A percentile compares a stretch with the other conserved stretches of the same genome.
Conservation (phyloP, 2,797 vertebrate species). For the Petrocephalus schoutedeni region DNA sequence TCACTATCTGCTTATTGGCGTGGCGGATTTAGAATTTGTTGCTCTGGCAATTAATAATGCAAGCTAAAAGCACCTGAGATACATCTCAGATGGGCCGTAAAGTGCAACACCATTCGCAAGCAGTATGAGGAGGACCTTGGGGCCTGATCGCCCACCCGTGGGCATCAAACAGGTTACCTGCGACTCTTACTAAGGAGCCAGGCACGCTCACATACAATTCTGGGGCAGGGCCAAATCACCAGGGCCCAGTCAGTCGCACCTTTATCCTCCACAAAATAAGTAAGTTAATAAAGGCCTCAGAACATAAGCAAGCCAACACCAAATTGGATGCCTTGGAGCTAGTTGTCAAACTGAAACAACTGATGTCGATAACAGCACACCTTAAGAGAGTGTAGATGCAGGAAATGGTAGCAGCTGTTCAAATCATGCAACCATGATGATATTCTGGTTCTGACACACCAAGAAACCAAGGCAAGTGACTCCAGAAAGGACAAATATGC, state of each 20-base stretch:
- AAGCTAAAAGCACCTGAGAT: background rate
- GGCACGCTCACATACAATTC: background rate
- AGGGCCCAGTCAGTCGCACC: background rate
- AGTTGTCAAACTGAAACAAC: background rate
- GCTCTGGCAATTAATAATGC: background rate
- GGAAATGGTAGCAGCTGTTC: background rate
- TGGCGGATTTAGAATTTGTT: background rate
- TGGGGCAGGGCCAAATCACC: background rate
- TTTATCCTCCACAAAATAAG: background rate
- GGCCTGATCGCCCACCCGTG: background rate
- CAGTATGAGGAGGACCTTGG: background rate
- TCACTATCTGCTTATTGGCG: conserved; percentile 7
- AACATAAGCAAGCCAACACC: background rate
- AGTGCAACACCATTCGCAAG: background rate
- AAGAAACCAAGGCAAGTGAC: background rate
- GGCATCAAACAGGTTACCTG: background rate
- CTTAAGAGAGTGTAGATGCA: background rate
- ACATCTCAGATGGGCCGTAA: background rate
- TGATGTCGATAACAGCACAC: background rate
- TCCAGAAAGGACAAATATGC: background rate
- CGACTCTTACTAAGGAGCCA: background rate
- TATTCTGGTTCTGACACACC: background rate
- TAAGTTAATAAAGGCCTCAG: background rate
- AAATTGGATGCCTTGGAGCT: background rate
- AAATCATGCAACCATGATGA: background rate